Base-by-base conservation (phyloP, 2,797 vertebrate genomes). In the Rhinichthys osculus region DNA sequence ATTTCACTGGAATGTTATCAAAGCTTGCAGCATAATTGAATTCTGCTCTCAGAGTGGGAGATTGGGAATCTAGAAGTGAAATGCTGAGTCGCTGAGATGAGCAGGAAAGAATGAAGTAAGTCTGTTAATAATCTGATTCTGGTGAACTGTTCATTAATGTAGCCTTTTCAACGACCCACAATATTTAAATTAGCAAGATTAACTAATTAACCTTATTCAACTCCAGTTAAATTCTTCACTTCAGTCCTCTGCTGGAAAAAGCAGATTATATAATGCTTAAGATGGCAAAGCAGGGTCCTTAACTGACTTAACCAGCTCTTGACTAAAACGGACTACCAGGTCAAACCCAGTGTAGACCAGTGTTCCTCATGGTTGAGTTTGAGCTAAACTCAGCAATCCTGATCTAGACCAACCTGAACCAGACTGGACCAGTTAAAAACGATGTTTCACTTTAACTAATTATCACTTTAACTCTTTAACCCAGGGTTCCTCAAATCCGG, bases 1-100 rank as follows among this genome's bases (percentile, higher is more conserved):
- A 95, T 94, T 92, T 92, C 90, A 92, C 88, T 93, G 91, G 94
- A 94, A 94, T 93, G 93, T 92, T 94, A 94, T 93, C 90, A 87
- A 90, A 88, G 87, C 90, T 64, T 79, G 88, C 86, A 90, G 91
- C 86, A 85, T 90, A 93, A 94, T 93, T 91, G 92, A 94, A 93
- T 78, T 89, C 67, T 86, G 82, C 82, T 88, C 91, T 92, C 85
- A 88, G 86, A 84, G 79, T 87, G 84, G 90, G 81, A 82, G 85
- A 90, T 89, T 88, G 69, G 47, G 78, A 81, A 84, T 81, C 81
- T 90, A 77, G 71, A 82, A 85, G 74, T 62, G 38, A 87, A 85
- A 85, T 83, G 84, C 85, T 81, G 79, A 85, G 84, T 78, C 69
- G 80, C 79, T 81, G 67, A 83, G 82, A 81, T 54, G 73, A 84